Percentiles rank a stretch among this genome's conserved stretches.
phyloP scores from a whole-genome alignment of 2,797 vertebrate species.

The Apogon hyalosoma region DNA sequence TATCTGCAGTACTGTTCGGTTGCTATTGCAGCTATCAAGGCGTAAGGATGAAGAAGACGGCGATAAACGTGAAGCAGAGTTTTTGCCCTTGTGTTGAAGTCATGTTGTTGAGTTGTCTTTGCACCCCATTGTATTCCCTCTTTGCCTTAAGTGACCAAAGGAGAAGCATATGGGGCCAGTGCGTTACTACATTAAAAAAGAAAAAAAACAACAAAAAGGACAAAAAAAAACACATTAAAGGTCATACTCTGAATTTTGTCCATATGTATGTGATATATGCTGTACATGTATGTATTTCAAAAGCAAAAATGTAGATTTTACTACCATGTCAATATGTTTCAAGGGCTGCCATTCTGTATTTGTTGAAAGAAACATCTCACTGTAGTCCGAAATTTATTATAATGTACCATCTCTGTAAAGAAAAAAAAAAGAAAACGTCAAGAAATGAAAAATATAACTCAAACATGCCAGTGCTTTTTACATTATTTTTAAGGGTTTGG shows the following conservation, averaged over 20 bases:
- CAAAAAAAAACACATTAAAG: background rate
- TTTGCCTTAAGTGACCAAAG: constrained; percentile 77
- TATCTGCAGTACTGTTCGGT: constrained; percentile 26
- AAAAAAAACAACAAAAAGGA: constrained; percentile 6
- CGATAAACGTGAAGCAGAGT: constrained; percentile 14
- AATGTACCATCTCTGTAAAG: constrained; percentile 53
- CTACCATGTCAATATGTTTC: constrained; percentile 38
- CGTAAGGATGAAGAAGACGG: constrained; percentile 17
- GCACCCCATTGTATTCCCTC: constrained; percentile 53
- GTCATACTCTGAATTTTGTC: constrained; percentile 36
- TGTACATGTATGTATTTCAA: constrained; percentile 62
- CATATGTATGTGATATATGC: constrained; percentile 50
- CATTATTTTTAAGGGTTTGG: constrained; percentile 13
- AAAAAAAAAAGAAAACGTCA: constrained; percentile 17
- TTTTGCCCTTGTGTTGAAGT: constrained; percentile 45
- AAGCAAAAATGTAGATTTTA: constrained; percentile 54
- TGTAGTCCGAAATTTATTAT: constrained; percentile 52
- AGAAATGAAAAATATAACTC: constrained; percentile 46
- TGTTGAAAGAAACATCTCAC: constrained; percentile 51
- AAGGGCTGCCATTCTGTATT: constrained; percentile 59
- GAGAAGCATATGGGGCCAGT: constrained; percentile 55
- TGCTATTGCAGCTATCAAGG: constrained; percentile 9
- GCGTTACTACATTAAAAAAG: background rate
- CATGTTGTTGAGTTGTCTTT: constrained; percentile 36
- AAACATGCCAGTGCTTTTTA: constrained; percentile 24